Evolutionary conservation across 2,113 vertebrate genomes (phyloP).

Genomic region (Podarcis raffonei): DNA sequence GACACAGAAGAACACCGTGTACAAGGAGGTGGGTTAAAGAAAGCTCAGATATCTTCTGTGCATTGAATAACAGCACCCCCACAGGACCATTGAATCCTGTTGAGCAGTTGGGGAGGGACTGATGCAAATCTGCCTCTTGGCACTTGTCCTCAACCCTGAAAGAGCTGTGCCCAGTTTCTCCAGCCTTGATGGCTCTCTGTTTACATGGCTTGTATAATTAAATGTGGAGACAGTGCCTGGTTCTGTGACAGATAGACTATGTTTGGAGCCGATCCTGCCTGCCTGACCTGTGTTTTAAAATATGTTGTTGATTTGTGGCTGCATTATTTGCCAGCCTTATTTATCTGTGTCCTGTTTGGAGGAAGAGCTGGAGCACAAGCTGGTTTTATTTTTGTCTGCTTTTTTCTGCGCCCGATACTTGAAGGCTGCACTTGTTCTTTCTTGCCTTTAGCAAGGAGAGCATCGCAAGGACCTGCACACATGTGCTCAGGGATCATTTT

Average conservation of each 20-base stretch:
- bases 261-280: slow-evolving; percentile 22
- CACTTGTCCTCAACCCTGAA: background rate
- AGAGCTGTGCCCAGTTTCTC: slow-evolving; percentile 5
- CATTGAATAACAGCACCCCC: background rate
- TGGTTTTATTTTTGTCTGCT: slow-evolving; percentile 6
- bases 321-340: slow-evolving; percentile 41
- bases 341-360: background rate
- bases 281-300: slow-evolving; percentile 28
- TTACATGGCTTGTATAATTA: background rate
- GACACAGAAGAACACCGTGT: background rate
- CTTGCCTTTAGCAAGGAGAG: slow-evolving; percentile 14
- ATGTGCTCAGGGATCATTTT: background rate
- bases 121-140: slow-evolving; percentile 16
- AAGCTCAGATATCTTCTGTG: background rate
- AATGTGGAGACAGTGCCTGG: slow-evolving; percentile 12
- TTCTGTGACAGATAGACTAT: background rate
- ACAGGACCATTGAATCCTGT: background rate
- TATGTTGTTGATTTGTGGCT: slow-evolving; percentile 58
- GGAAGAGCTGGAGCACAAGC: slow-evolving; percentile 48
- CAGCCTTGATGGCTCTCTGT: slow-evolving; percentile 2
- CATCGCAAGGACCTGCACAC: background rate
- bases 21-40: background rate
- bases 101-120: slow-evolving; percentile 5
- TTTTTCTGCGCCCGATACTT: background rate
- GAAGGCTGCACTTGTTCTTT: slow-evolving; percentile 40